Conservation (phyloP, 2,113 vertebrate species). For the Sialia sialis region DNA sequence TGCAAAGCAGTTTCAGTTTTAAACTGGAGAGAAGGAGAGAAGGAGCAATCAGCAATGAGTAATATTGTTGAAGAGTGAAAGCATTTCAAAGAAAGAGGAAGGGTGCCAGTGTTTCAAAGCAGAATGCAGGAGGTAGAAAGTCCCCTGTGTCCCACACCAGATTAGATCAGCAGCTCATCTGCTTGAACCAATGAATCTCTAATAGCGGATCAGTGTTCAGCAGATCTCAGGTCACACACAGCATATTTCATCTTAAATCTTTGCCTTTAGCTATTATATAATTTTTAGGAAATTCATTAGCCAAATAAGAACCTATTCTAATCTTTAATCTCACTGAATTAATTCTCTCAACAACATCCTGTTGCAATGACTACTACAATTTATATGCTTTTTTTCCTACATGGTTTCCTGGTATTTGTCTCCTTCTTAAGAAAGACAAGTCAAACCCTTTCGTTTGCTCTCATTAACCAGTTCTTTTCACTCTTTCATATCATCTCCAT, state of each 20-base stretch:
- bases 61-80: not conserved
- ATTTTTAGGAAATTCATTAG: constrained; percentile 51
- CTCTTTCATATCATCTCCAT: not conserved
- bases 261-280: constrained; percentile 36
- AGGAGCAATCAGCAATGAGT: not conserved
- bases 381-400: not conserved
- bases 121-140: not conserved
- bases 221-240: constrained; percentile 27
- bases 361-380: not conserved
- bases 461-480: not conserved
- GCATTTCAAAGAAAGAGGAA: not conserved
- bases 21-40: not conserved
- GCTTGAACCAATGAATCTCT: constrained; percentile 23
- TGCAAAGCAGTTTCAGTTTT: not conserved
- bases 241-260: constrained; percentile 37
- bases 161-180: not conserved
- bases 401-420: not conserved
- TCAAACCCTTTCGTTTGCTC: not conserved
- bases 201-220: constrained; percentile 26
- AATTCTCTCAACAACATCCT: constrained; percentile 24
- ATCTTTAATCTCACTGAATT: constrained; percentile 50
- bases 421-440: not conserved
- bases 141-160: not conserved
- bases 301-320: constrained; percentile 30
- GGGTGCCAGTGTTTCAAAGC: not conserved